Base-by-base conservation (phyloP, 2,888 invertebrate genomes). In the Zonitis immaculata region DNA sequence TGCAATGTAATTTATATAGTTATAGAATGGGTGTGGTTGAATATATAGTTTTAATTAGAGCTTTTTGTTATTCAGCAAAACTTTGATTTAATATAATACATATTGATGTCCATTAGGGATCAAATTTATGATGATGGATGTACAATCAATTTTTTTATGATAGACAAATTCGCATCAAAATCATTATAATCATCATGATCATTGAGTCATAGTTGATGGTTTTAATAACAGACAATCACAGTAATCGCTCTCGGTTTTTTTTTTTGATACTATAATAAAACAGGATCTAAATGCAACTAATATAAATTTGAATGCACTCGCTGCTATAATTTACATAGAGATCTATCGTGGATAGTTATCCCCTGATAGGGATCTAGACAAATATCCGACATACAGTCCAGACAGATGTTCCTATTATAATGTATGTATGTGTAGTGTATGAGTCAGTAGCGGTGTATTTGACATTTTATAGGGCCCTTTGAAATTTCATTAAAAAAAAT, bases 291-390 rank as follows among this genome's bases (percentile, higher is more conserved):
- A 8, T 49, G 46, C 53, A 49, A 44, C 46, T 54, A 52, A 58
- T 58, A 60, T 62, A 58, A 58, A 60, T 60, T 58, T 54, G 53
- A 57, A 60, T 58, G 57, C 56, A 53, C 58, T 56, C 60, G 46
- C 49, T 59, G 46, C 49, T 49, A 57, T 54, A 58, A 62, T 62
- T 62, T 62, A 62, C 59, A 62, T 59, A 59, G 49, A 57, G 57
- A 59, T 62, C 43, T 46, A 47, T 46, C 32, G 46, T 50, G 43
- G 45, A 43, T 46, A 20, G 46, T 46, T n/a, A n/a, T n/a, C n/a
- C n/a, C 46, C 53, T 49, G 47, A 54, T 50, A 54, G 53, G 35
- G 35, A 54, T 54, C 42, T 30, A 49, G 39, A 39, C 39, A 39
- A 39, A 20, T 11, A 39, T 18, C 11, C 6, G 6, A 20, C n/a